Evolutionary conservation across 1,140 invertebrate species (phyloP).

Genomic region (Drosophila nigrodunni): DNA sequence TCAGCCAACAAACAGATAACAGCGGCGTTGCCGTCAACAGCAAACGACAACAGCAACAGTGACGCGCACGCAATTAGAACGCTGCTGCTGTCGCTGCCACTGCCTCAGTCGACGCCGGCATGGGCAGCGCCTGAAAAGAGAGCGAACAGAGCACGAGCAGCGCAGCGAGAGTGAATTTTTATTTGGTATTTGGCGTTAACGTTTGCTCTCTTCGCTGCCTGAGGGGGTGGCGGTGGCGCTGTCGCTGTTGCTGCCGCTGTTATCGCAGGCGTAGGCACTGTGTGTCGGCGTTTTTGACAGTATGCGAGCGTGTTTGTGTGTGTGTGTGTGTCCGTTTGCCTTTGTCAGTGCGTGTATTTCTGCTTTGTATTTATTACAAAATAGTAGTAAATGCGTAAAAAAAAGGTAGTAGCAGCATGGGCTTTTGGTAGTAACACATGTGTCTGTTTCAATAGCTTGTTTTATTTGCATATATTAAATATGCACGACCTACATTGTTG

Average conservation of each 20-base stretch:
- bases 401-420: conserved; percentile 41
- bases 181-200: conserved; percentile 9
- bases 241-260: conserved; percentile 30
- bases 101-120: background rate
- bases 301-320: background rate
- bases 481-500: conserved; percentile 79
- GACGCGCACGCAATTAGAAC: conserved; percentile 65
- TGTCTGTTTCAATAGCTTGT: conserved; percentile 51
- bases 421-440: conserved; percentile 44
- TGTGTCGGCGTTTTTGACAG: conserved; percentile 35
- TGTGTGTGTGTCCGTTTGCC: background rate
- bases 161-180: conserved; percentile 66
- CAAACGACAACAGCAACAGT: conserved; percentile 34
- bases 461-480: conserved; percentile 79
- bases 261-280: conserved; percentile 46
- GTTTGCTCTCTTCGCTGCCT: conserved; percentile 29
- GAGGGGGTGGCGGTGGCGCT: conserved; percentile 46
- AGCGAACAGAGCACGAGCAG: conserved; percentile 24
- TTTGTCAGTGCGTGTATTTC: background rate
- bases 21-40: conserved; percentile 46
- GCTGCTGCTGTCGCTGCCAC: conserved; percentile 37
- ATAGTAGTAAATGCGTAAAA: conserved; percentile 42
- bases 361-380: conserved; percentile 57
- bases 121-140: conserved; percentile 29
- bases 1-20: conserved; percentile 57